phyloP scores from a whole-genome alignment of 2,113 vertebrate species.

The Andinoacara biseriatus region DNA sequence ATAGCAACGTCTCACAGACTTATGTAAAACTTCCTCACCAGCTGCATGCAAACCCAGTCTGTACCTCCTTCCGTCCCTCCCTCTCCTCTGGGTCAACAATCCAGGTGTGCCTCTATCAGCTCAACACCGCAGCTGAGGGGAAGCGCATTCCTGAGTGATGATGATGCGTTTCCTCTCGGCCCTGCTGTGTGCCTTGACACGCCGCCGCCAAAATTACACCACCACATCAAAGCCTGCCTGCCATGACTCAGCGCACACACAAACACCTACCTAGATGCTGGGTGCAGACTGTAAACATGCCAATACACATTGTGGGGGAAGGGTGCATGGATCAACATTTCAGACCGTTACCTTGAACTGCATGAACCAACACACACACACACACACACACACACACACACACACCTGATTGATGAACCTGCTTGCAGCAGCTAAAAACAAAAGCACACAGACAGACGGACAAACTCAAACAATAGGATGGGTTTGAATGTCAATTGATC shows the following conservation, averaged over 20 bases:
- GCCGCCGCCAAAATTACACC: constrained; percentile 58
- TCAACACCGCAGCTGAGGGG: constrained; percentile 51
- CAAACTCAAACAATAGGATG: constrained; percentile 22
- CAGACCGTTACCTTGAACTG: constrained; percentile 27
- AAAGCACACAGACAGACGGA: constrained; percentile 17
- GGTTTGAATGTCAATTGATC: constrained; percentile 28
- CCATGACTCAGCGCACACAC: constrained; percentile 61
- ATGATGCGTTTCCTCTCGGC: constrained; percentile 67
- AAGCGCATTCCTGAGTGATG: constrained; percentile 74
- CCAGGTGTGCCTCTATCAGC: constrained; percentile 63
- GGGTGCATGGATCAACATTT: constrained; percentile 20
- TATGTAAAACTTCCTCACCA: neutral
- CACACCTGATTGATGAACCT: constrained; percentile 18
- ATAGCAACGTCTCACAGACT: neutral
- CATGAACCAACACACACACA: constrained; percentile 13
- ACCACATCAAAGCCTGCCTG: constrained; percentile 68
- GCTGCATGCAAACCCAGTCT: constrained; percentile 15
- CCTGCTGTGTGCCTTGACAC: constrained; percentile 65
- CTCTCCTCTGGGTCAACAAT: constrained; percentile 36
- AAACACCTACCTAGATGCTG: constrained; percentile 14
- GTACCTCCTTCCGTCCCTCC: neutral
- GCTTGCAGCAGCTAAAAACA: constrained; percentile 32
- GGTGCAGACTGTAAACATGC: constrained; percentile 29
- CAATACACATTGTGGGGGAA: neutral
- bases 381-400: constrained; percentile 10